Conservation (phyloP, 1,140 invertebrate species). For the Aplysia californica region DNA sequence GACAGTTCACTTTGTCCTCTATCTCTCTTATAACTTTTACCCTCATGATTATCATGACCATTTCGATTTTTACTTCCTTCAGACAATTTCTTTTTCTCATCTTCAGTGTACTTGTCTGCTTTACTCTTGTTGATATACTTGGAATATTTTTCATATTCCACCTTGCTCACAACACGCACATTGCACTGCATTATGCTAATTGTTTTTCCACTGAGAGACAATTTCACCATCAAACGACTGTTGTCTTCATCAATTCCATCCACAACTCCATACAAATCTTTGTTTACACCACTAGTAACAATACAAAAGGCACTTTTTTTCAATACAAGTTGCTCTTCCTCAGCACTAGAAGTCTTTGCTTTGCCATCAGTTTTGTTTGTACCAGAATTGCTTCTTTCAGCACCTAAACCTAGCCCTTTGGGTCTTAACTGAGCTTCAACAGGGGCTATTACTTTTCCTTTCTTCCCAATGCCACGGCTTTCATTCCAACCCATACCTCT, state of each 20-base stretch:
- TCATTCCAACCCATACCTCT: slow-evolving; percentile 95
- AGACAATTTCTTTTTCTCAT: slow-evolving; percentile 32
- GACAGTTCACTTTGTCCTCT: slow-evolving; percentile 15
- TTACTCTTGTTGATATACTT: slow-evolving; percentile 71
- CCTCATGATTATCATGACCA: slow-evolving; percentile 1
- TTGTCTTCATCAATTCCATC: slow-evolving; percentile 88
- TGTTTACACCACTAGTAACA: slow-evolving; percentile 70
- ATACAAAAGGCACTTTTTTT: slow-evolving; percentile 61
- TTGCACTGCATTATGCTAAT: slow-evolving; percentile 82
- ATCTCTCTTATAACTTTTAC: not conserved
- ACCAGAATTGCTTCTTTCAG: slow-evolving; percentile 68
- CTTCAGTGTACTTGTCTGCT: slow-evolving; percentile 58
- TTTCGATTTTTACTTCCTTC: slow-evolving; percentile 12
- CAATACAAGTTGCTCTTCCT: slow-evolving; percentile 43
- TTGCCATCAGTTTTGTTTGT: slow-evolving; percentile 32
- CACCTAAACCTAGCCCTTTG: slow-evolving; percentile 92
- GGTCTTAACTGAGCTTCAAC: slow-evolving; percentile 78
- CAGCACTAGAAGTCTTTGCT: slow-evolving; percentile 34
- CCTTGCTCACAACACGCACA: slow-evolving; percentile 79
- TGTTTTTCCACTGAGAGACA: slow-evolving; percentile 77
- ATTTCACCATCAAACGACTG: slow-evolving; percentile 82
- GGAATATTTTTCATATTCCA: slow-evolving; percentile 83
- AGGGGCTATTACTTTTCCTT: slow-evolving; percentile 70
- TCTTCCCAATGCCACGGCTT: slow-evolving; percentile 76
- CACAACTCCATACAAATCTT: slow-evolving; percentile 84